Evolutionary conservation across 2,888 invertebrate genomes (phyloP), one percentile per base, ranked within the genome.

Genomic region (Uropetala carovei): DNA sequence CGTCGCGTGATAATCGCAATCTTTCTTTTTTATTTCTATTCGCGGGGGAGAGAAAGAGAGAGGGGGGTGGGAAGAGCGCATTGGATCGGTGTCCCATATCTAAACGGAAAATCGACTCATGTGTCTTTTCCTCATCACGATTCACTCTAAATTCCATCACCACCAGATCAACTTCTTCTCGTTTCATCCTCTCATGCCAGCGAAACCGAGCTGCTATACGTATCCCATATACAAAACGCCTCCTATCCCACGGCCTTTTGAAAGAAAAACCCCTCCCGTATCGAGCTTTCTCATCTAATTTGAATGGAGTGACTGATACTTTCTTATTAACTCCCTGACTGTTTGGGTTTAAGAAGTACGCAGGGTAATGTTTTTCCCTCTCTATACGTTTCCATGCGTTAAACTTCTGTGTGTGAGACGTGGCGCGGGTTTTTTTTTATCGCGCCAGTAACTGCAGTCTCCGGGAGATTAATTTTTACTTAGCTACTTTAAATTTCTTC

Each of bases 231-330:
- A 43, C 18, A 14, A 83, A 13, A 18, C n/a, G 22, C n/a, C 16
- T 0, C 11, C 14, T 30, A 43, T 57, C 16, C 83, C 83, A n/a
- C 83, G 16, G n/a, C 18, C 82, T 27, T 30, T 82, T 82, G 14
- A 3, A 27, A 30, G 30, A 13, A 43, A 14, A 4, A 9, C 0
- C 43, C n/a, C 75, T n/a, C 83, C n/a, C 57, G 43, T 43, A 18
- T 11, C 43, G 13, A 64, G 18, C n/a, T 57, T n/a, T 5, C 83
- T 13, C 83, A 83, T 83, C 83, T 83, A 43, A 83, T 83, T 83
- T 83, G 83, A 83, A 83, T 83, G 56, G 43, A 83, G 57, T 83
- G 83, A 83, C 83, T 83, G 83, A 83, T 83, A 83, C 83, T 83
- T 83, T 83, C 83, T 43, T 83, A 83, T 57, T 57, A 57, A 43